A percentile compares a stretch with the other conserved stretches of the same genome.
phyloP scores from a whole-genome alignment of 2,797 vertebrate genomes.

The Malacoctenus gilli region DNA sequence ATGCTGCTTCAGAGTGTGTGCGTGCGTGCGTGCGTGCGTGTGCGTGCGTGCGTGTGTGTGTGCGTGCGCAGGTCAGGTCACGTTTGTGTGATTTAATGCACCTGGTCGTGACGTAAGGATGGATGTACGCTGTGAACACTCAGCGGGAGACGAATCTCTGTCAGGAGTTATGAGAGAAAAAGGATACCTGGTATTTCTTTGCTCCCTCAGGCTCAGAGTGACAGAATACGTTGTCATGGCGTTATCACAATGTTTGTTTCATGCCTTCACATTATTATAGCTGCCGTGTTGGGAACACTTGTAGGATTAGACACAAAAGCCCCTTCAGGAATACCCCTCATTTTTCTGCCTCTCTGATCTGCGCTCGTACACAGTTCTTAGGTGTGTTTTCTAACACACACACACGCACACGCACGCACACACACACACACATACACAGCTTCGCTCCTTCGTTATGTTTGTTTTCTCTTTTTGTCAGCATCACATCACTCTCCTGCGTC shows the following conservation, averaged over 20 bases:
- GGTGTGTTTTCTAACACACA: conserved; percentile 39
- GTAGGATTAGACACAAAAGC: conserved; percentile 54
- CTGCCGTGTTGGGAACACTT: conserved; percentile 48
- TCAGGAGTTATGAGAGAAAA: conserved; percentile 46
- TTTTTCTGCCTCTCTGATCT: conserved; percentile 47
- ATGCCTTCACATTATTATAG: conserved; percentile 53
- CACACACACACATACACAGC: conserved; percentile 21
- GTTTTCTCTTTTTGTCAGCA: conserved; percentile 27
- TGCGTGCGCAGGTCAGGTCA: no score
- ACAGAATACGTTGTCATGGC: conserved; percentile 35
- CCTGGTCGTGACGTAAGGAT: conserved; percentile 28
- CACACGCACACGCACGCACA: conserved; percentile 25
- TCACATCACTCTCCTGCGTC: conserved; percentile 12
- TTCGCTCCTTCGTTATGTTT: conserved; percentile 23
- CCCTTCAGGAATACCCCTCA: conserved; percentile 56
- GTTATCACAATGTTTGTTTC: conserved; percentile 56
- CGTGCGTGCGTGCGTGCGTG: conserved; percentile 4
- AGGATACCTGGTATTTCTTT: conserved; percentile 39
- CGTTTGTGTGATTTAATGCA: conserved; percentile 6
- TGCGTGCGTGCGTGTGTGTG: conserved; percentile 8
- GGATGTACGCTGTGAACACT: conserved; percentile 28
- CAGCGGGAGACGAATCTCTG: conserved; percentile 25
- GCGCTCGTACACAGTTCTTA: conserved; percentile 48
- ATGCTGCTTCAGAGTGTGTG: conserved; percentile 2
- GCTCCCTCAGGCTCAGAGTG: conserved; percentile 44